Conservation (phyloP, 2,888 invertebrate genomes). For the Hemaris fuciformis region DNA sequence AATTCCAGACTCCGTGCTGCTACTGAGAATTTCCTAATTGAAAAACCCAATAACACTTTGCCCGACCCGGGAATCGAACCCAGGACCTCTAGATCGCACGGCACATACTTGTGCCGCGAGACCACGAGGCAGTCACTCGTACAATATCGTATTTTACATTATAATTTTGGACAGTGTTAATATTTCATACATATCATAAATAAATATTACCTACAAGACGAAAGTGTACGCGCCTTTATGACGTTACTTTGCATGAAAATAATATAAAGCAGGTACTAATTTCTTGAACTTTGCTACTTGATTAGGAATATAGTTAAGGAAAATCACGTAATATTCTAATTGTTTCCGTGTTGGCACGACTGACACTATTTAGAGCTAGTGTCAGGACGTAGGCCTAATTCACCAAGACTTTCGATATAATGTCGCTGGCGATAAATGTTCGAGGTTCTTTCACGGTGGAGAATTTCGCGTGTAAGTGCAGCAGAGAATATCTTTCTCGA, state of each 20-base stretch:
- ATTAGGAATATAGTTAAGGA: conserved; percentile 8
- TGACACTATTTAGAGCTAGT: conserved; percentile 59
- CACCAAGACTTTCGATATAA: neutral
- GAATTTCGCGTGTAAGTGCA: neutral
- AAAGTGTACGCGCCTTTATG: neutral
- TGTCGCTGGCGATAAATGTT: neutral
- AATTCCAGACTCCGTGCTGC: too few relatives aligned
- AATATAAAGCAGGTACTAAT: neutral
- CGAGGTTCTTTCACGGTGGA: neutral
- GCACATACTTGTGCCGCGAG: too few relatives aligned
- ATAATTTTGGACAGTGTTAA: too few relatives aligned
- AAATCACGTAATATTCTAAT: conserved; percentile 58
- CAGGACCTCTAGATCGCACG: too few relatives aligned
- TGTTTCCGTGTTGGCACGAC: conserved; percentile 64
- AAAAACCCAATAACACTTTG: too few relatives aligned
- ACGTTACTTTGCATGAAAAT: neutral
- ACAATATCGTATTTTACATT: too few relatives aligned
- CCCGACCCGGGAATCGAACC: too few relatives aligned
- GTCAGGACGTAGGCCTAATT: conserved; percentile 16
- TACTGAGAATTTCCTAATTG: too few relatives aligned
- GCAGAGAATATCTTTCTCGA: neutral
- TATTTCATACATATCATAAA: neutral
- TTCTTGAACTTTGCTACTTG: neutral
- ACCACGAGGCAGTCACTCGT: too few relatives aligned
- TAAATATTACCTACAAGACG: too few relatives aligned